Percentiles rank a stretch among this genome's conserved stretches.
Evolutionary conservation across 2,888 invertebrate species (phyloP).

Genomic region (Ophion costatus): DNA sequence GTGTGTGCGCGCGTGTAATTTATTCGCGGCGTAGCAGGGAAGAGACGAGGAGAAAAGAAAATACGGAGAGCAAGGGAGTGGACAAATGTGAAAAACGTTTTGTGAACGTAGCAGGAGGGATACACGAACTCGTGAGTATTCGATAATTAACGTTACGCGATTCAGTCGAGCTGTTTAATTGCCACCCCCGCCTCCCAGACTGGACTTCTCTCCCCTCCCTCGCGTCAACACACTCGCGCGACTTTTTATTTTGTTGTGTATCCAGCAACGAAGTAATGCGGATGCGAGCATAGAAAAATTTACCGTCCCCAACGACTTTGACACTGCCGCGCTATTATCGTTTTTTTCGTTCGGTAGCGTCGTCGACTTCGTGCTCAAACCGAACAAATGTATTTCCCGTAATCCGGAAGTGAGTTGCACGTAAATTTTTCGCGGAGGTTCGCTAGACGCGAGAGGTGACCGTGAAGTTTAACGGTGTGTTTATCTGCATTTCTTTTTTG

Average conservation of each 20-base stretch:
- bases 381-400: not conserved
- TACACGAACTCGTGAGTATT: not conserved
- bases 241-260: not conserved
- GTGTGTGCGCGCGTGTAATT: not conserved
- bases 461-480: constrained; percentile 2
- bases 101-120: not conserved
- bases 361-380: not conserved
- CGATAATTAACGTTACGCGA: not conserved
- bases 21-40: not conserved
- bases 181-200: not conserved
- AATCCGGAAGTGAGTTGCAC: not conserved
- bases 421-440: not conserved
- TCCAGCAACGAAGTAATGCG: not conserved
- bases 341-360: not conserved
- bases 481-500: not conserved
- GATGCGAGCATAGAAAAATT: not conserved
- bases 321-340: not conserved
- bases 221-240: not conserved
- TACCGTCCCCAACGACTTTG: not conserved
- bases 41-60: not conserved
- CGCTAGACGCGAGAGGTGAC: not conserved
- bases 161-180: not conserved
- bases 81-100: not conserved
- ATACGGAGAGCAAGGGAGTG: not conserved
- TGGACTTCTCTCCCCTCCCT: not conserved